These are phyloP conservation scores for Pseudolaguvia tuberculata DNA, from an alignment of 2,113 vertebrate genomes.

Conservation along the genomic window DNA sequence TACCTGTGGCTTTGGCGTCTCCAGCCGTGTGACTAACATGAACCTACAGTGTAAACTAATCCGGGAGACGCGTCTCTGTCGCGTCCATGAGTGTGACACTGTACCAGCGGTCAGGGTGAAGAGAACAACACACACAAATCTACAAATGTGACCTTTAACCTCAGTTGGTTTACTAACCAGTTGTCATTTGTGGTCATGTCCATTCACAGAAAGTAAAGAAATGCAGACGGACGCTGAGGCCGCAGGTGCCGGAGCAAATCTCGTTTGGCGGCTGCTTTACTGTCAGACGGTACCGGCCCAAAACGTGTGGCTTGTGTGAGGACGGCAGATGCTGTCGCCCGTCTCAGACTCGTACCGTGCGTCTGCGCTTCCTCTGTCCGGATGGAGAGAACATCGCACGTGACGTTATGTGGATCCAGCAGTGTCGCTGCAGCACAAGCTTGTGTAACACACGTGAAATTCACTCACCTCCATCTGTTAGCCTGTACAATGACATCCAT, in stretches of 20 bases:
- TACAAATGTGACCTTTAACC: no score
- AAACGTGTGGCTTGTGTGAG: conserved; percentile 62
- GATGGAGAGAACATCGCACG: conserved; percentile 61
- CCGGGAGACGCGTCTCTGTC: conserved; percentile 66
- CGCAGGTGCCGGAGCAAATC: conserved; percentile 53
- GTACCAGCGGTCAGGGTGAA: conserved; percentile 54
- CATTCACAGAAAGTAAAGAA: conserved; percentile 57
- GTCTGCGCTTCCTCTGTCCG: conserved; percentile 64
- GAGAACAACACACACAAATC: background rate
- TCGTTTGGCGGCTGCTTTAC: conserved; percentile 65
- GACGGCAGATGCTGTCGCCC: conserved; percentile 66
- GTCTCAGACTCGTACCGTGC: conserved; percentile 58
- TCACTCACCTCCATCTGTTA: conserved; percentile 50
- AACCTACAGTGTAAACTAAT: conserved; percentile 64
- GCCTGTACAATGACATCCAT: conserved; percentile 72
- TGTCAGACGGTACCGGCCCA: conserved; percentile 52
- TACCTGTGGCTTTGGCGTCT: conserved; percentile 70
- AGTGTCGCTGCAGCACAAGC: conserved; percentile 60
- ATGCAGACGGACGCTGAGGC: conserved; percentile 59
- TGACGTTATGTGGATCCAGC: conserved; percentile 67
- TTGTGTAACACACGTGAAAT: conserved; percentile 33
- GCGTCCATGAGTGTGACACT: conserved; percentile 58
- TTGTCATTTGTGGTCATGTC: background rate
- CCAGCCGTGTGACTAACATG: conserved; percentile 66
- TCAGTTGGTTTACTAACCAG: background rate